Evolutionary conservation across 2,888 invertebrate genomes (phyloP), one percentile per base, ranked within the genome.

Genomic region (Apomyelois bistriatella): DNA sequence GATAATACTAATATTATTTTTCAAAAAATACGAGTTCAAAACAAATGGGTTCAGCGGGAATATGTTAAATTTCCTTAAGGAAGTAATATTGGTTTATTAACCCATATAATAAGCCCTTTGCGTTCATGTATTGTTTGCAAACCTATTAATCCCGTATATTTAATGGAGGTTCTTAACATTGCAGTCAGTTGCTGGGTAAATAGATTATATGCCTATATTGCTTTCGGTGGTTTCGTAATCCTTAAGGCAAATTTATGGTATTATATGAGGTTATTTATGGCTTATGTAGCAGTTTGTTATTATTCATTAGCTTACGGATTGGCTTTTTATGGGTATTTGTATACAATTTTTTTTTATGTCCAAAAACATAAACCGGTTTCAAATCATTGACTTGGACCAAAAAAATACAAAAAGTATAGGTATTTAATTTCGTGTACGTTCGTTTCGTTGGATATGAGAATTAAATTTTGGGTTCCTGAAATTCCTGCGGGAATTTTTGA

Each of bases 71-170:
- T 46, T 32, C 58, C 54, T 46, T 41, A 37, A 55, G 57, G 55
- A 58, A 56, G 54, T 60, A 60, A 60, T 60, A 58, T 60, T 48
- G 55, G 52, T 49, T 60, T 56, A 60, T 56, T 55, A 40, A 22
- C 56, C 32, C 32, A 32, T 46, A 46, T 46, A 46, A 40, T 15
- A 40, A 8, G 37, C 42, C 53, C 49, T 41, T 52, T 52, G 38
- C 42, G 51, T 17, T 35, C 49, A 53, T 58, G 52, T 54, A 57
- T 58, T 60, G 57, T 58, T 58, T 46, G 57, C 43, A 43, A 36
- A 35, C 43, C 52, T 43, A 52, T 52, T 43, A 52, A 52, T 43
- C 28, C 43, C 22, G 51, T 52, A 46, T 52, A 51, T 52, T 52
- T 52, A 43, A 52, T 43, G 37, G 13, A 15, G 42, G 41, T 32